These are phyloP conservation scores for Herminia tarsipennalis DNA, from an alignment of 2,888 invertebrate genomes.

Conservation along the genomic window DNA sequence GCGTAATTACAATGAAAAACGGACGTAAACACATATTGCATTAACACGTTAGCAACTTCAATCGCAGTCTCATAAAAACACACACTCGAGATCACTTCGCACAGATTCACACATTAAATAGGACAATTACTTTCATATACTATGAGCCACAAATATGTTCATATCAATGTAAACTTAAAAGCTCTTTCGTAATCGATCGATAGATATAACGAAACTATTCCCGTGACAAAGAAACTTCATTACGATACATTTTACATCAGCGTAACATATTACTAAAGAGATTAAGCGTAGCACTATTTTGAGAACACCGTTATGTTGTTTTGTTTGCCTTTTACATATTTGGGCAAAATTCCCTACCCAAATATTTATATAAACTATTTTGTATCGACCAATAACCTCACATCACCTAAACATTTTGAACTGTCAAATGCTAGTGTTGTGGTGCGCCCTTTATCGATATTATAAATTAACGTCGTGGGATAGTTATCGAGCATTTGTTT, in stretches of 20 bases:
- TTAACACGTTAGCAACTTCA: constrained; percentile 54
- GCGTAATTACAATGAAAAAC: constrained; percentile 49
- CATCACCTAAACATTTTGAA: constrained; percentile 62
- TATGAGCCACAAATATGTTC: constrained; percentile 20
- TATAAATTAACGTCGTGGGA: too few relatives aligned
- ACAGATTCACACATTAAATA: constrained; percentile 41
- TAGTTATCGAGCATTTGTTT: too few relatives aligned
- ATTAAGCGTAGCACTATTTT: constrained; percentile 49
- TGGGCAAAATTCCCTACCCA: constrained; percentile 52
- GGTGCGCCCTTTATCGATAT: background rate
- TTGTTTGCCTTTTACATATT: constrained; percentile 55
- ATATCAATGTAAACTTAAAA: constrained; percentile 57
- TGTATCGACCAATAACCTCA: constrained; percentile 74
- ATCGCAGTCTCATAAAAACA: constrained; percentile 29
- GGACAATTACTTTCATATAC: constrained; percentile 23
- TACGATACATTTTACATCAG: constrained; percentile 37
- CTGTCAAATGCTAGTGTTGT: constrained; percentile 52
- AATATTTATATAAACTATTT: constrained; percentile 71
- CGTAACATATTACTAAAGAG: constrained; percentile 28
- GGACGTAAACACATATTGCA: constrained; percentile 60
- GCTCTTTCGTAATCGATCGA: constrained; percentile 84
- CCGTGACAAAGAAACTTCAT: constrained; percentile 78
- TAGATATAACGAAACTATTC: constrained; percentile 73
- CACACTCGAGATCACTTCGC: constrained; percentile 21
- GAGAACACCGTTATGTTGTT: constrained; percentile 41